Evolutionary conservation across 2,113 vertebrate species (phyloP), one percentile per base, ranked within the genome.

Genomic region (Diadophis punctatus): DNA sequence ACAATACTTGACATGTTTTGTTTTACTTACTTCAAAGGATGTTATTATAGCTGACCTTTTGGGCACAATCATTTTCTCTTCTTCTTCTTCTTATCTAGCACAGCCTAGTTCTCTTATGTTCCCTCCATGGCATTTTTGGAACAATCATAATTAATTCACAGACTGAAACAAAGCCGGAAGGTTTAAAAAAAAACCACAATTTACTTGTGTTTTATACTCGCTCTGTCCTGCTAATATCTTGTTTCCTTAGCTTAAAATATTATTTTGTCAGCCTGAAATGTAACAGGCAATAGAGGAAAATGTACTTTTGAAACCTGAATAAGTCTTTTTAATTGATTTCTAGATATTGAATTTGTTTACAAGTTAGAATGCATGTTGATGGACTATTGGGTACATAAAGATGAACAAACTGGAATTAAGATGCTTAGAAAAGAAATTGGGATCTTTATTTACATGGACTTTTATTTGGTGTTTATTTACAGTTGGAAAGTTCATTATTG

Each of bases 61-160:
- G 94, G 90, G 93, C 94, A 91, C 51, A 94, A 96, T 86, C 85
- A 87, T 87, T 52, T 87, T n/a, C 16, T 48, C 46, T 49, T 48
- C 10, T 46, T 34, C 58, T 10, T 63, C 63, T 94, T 52, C 93
- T 89, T 94, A 90, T 89, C 91, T 90, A 97, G 96, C 88, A 16
- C 34, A 95, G 92, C 89, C 95, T 93, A 93, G 93, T 94, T 94
- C 89, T 96, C 68, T 94, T 95, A 91, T 90, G n/a, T 74, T 55
- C 91, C 95, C 95, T 96, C 91, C 95, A 93, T 97, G 96, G 95
- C 95, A 94, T 93, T 68, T 85, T 90, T 91, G 56, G n/a, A 94
- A 93, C 80, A 6, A 94, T 97, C 96, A 96, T 93, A 94, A 96
- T 97, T 95, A 97, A 95, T 86, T 88, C 80, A 39, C 93, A 92